Conservation (phyloP, 2,113 vertebrate species). For the Bujurquina vittata region DNA sequence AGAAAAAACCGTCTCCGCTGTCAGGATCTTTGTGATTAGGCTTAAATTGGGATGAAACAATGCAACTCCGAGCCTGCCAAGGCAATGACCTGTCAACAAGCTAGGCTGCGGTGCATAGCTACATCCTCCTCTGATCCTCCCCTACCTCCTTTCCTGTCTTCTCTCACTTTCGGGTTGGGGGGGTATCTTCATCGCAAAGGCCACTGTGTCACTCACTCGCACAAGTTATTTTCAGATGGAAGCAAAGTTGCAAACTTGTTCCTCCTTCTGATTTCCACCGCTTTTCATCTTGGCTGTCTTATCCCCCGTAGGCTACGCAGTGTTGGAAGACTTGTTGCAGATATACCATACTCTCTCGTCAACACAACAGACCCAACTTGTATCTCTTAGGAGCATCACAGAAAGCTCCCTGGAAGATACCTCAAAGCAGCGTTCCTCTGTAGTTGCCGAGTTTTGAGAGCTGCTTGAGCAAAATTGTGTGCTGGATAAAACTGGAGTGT, state of each 20-base stretch:
- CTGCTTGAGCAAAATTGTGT: slow-evolving; percentile 42
- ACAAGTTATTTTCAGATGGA: slow-evolving; percentile 65
- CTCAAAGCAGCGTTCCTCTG: slow-evolving; percentile 45
- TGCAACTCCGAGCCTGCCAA: slow-evolving; percentile 42
- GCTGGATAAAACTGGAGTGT: slow-evolving; percentile 49
- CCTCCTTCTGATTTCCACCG: slow-evolving; percentile 59
- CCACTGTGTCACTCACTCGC: slow-evolving; percentile 60
- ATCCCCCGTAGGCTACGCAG: slow-evolving; percentile 45
- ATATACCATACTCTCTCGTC: slow-evolving; percentile 59
- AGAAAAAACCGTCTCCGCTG: slow-evolving; percentile 21
- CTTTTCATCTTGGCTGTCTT: slow-evolving; percentile 64
- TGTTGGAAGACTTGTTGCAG: slow-evolving; percentile 61
- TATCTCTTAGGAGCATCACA: slow-evolving; percentile 61
- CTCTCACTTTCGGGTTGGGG: slow-evolving; percentile 42
- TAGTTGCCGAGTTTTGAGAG: slow-evolving; percentile 27
- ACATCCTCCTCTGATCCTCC: slow-evolving; percentile 50
- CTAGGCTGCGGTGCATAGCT: slow-evolving; percentile 28
- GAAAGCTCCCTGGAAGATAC: slow-evolving; percentile 52
- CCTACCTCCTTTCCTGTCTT: slow-evolving; percentile 24
- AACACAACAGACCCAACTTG: slow-evolving; percentile 55
- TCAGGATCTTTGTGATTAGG: slow-evolving; percentile 50
- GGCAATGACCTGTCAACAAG: slow-evolving; percentile 63
- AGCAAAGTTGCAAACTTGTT: slow-evolving; percentile 57
- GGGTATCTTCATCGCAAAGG: slow-evolving; percentile 61
- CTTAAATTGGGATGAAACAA: slow-evolving; percentile 58